Base-by-base conservation (phyloP, 2,113 vertebrate genomes). In the Lates calcarifer region DNA sequence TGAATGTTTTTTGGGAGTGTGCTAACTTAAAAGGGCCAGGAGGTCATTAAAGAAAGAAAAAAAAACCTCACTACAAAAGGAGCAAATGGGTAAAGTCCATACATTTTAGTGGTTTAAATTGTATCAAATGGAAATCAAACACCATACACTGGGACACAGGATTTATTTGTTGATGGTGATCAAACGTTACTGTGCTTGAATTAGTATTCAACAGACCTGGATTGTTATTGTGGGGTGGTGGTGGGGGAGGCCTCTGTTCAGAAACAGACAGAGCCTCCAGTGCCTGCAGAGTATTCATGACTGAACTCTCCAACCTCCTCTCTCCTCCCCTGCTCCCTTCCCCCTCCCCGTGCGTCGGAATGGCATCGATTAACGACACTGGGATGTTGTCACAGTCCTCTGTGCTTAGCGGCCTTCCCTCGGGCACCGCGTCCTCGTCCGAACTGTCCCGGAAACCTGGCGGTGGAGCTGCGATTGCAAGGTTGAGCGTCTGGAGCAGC, bases 401-500 rank as follows among this genome's bases (percentile, higher is more conserved):
- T 77, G 93, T 83, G 94, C 95, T 91, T 85, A 94, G 87, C 53
- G 92, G 81, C 94, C 94, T 47, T 74, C 91, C 91, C 90, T 96
- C 91, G 26, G 94, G 5, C 29, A 78, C 96, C 28, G 55, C 0
- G 10, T 99, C 98, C 91, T 99, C 97, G 49, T 99, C 98, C 0
- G 96, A 97, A 84, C 97, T 98, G 92, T 99, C 98, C 82, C 96
- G 94, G 85, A 99, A 99, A 61, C 97, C 98, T 28, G 97, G 97
- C 0, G 98, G 98, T 1, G 98, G 97, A 13, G 98, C 98, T 4
- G 98, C 98, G 3, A 99, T 99, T 24, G 98, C 98, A 77, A 98
- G 96, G 91, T 99, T 99, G 82, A 99, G 94, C 1, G 96, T 97
- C 81, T 97, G 95, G 57, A 99, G 94, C 33, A 98, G 92, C 6